Conservation (phyloP, 92 coral and sea anemone genomes). For the Umimayanthus kanabou region DNA sequence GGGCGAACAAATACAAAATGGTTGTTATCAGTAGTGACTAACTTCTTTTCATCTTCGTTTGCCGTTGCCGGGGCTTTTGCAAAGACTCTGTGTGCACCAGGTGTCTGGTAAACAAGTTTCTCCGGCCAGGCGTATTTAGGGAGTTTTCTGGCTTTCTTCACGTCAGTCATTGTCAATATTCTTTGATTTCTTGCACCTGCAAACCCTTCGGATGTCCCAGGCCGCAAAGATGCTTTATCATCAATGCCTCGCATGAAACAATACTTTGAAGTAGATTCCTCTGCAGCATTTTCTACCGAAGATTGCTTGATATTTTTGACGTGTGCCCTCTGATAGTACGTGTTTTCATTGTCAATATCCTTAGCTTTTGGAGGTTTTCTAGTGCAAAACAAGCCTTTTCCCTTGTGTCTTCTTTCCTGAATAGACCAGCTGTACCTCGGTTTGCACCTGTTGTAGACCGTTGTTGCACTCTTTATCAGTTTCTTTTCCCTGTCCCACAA, state of each 20-base stretch:
- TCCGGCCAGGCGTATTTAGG: too few species aligned
- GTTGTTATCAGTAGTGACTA: slow-evolving; percentile 34
- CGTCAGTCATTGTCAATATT: too few species aligned
- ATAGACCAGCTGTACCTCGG: too few species aligned
- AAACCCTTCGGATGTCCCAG: slow-evolving; percentile 44
- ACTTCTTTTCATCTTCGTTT: slow-evolving; percentile 44
- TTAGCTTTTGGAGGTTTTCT: slow-evolving; percentile 46
- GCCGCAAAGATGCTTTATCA: background rate
- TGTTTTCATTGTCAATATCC: slow-evolving; percentile 41
- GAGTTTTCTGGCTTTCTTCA: too few species aligned
- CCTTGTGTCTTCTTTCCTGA: too few species aligned
- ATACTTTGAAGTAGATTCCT: slow-evolving; percentile 8
- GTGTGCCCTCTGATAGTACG: slow-evolving; percentile 40
- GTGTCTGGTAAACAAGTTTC: too few species aligned
- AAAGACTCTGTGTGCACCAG: too few species aligned
- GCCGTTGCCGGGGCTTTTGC: slow-evolving; percentile 5
- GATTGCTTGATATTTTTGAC: slow-evolving; percentile 39
- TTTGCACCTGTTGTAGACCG: too few species aligned
- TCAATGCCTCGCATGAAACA: background rate
- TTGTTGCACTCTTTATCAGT: too few species aligned
- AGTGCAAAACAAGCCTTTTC: background rate
- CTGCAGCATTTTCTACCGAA: slow-evolving; percentile 20
- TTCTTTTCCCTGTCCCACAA: too few species aligned
- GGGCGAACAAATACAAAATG: slow-evolving; percentile 52
- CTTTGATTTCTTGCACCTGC: background rate